Conservation (phyloP, 2,113 vertebrate genomes). For the Sitta europaea region DNA sequence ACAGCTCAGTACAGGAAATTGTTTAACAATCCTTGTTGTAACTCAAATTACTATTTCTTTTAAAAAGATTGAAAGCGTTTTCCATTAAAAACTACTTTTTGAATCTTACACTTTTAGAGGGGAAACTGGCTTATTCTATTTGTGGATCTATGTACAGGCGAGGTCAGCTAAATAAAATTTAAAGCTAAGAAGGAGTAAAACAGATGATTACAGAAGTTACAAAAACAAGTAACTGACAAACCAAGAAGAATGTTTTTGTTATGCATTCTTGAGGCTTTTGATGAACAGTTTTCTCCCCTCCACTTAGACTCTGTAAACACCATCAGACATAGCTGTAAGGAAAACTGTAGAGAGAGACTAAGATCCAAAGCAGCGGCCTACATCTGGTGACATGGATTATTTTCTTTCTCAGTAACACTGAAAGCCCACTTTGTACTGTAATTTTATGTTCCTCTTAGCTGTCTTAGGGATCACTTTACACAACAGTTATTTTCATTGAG, state of each 20-base stretch:
- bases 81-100: background rate
- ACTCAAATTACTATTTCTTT: background rate
- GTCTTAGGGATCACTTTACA: background rate
- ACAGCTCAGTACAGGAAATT: background rate
- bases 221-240: background rate
- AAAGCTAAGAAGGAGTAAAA: background rate
- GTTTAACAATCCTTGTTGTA: background rate
- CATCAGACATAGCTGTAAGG: background rate
- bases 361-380: background rate
- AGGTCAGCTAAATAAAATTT: background rate
- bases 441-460: background rate
- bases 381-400: background rate
- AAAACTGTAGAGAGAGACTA: background rate
- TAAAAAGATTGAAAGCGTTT: background rate
- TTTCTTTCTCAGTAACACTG: background rate
- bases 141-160: background rate
- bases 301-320: background rate
- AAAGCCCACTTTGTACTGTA: background rate
- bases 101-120: background rate
- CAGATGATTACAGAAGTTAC: background rate
- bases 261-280: background rate
- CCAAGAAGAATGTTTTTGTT: background rate
- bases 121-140: background rate
- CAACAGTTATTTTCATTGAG: background rate
- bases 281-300: background rate